Percentiles rank a stretch among this genome's conserved stretches.
These are phyloP conservation scores for Allygus modestus DNA, from an alignment of 2,888 invertebrate species.

Conservation along the genomic window DNA sequence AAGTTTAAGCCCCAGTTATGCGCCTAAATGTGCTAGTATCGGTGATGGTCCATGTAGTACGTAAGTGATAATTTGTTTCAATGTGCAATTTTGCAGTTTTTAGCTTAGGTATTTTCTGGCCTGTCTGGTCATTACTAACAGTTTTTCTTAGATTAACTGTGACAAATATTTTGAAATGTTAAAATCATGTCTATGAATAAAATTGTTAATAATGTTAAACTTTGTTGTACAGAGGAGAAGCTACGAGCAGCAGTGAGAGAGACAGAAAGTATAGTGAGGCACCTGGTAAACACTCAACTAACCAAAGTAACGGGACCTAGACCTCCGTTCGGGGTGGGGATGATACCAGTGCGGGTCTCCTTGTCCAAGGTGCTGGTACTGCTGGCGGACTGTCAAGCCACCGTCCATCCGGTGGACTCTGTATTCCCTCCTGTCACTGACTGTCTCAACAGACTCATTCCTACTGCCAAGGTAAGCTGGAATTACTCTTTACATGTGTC, in stretches of 20 bases:
- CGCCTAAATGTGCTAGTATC: too few species aligned
- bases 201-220: too few species aligned
- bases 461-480: neutral
- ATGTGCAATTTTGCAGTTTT: too few species aligned
- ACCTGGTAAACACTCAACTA: neutral
- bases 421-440: neutral
- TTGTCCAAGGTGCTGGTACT: neutral
- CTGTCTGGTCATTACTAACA: too few species aligned
- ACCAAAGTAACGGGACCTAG: neutral
- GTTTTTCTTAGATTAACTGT: too few species aligned
- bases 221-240: slow-evolving; percentile 10
- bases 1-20: too few species aligned
- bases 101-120: too few species aligned
- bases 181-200: too few species aligned
- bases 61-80: too few species aligned
- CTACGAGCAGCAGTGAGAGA: neutral
- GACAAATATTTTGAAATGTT: too few species aligned
- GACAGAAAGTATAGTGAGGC: slow-evolving; percentile 10
- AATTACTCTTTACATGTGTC: too few species aligned
- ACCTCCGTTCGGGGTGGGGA: neutral
- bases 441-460: neutral
- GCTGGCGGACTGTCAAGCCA: neutral
- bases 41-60: too few species aligned
- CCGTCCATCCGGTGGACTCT: neutral
- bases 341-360: neutral